phyloP scores from a whole-genome alignment of 2,797 vertebrate species.

The Cichlasoma orientale region DNA sequence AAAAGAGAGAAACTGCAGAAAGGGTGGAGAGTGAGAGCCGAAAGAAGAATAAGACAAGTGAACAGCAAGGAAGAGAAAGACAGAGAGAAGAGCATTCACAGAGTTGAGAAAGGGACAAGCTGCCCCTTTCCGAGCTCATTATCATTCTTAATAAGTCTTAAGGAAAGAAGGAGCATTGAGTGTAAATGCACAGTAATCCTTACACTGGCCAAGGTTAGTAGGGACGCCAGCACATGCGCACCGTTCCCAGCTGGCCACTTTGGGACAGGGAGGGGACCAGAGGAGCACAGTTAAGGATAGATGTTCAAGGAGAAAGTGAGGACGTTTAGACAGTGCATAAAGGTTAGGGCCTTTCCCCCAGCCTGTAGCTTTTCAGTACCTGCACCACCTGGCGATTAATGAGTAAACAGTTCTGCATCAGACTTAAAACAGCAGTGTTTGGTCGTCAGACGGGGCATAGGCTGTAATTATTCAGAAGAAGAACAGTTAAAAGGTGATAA shows the following conservation, averaged over 20 bases:
- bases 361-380: slow-evolving; percentile 53
- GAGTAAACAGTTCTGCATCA: slow-evolving; percentile 56
- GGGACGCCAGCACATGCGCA: slow-evolving; percentile 90
- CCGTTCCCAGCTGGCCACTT: slow-evolving; percentile 77
- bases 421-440: slow-evolving; percentile 47
- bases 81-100: slow-evolving; percentile 77
- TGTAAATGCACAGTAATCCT: slow-evolving; percentile 99
- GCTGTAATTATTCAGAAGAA: neutral
- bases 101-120: slow-evolving; percentile 84
- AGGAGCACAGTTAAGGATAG: slow-evolving; percentile 72
- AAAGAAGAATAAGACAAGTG: slow-evolving; percentile 59
- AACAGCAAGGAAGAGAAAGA: slow-evolving; percentile 44
- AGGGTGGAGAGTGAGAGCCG: slow-evolving; percentile 28
- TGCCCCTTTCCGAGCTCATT: slow-evolving; percentile 98
- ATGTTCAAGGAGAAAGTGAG: slow-evolving; percentile 76
- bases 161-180: slow-evolving; percentile 98
- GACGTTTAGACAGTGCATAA: slow-evolving; percentile 59
- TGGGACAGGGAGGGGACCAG: slow-evolving; percentile 71
- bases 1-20: slow-evolving; percentile 58
- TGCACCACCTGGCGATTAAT: slow-evolving; percentile 65
- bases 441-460: neutral
- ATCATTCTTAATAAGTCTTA: slow-evolving; percentile 99
- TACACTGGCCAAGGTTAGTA: slow-evolving; percentile 98
- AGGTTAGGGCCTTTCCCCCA: slow-evolving; percentile 67
- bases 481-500: slow-evolving; percentile 16